Evolutionary conservation across 2,797 vertebrate genomes (phyloP), one percentile per base, ranked within the genome.

Genomic region (Xerus rutilus): DNA sequence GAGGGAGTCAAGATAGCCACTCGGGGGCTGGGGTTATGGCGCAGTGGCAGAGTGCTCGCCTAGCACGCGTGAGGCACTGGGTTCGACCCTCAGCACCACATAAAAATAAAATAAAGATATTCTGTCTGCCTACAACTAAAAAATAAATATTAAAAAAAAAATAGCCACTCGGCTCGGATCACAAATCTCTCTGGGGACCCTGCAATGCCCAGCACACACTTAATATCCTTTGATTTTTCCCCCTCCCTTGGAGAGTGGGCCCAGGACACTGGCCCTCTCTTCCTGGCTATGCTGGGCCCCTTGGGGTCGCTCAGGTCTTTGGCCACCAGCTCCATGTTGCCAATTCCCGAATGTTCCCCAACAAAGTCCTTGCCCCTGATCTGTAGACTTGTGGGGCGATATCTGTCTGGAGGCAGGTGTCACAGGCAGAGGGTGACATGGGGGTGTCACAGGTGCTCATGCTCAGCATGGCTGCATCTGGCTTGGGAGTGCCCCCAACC

Each of bases 181-280:
- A 74, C 20, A 17, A 2, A 12, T 62, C 85, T 43, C 74, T 25
- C 25, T n/a, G 43, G 67, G 74, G 83, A 17, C 70, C 45, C 43
- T 35, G 0, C 5, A 3, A 9, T 21, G 21, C 4, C 4, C 3
- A 12, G 17, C 43, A 45, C 8, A 6, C 52, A 3, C 1, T 23
- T 52, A 76, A 69, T 73, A 65, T 18, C 47, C 65, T 10, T 4
- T 1, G 21, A 49, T 17, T 32, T 3, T 3, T 45, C 25, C 20
- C 20, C 7, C 9, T 20, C n/a, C 67, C 45, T 89, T 39, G 54
- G 39, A 64, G 45, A 20, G 64, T 64, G 43, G 76, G 72, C 54
- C 73, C 15, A 12, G 65, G 67, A 69, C 1, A 13, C 47, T 5
- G 49, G 35, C 9, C 87, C 1, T 87, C n/a, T 69, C 17, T 67